phyloP scores from a whole-genome alignment of 2,113 vertebrate species.

The Eidolon helvum region DNA sequence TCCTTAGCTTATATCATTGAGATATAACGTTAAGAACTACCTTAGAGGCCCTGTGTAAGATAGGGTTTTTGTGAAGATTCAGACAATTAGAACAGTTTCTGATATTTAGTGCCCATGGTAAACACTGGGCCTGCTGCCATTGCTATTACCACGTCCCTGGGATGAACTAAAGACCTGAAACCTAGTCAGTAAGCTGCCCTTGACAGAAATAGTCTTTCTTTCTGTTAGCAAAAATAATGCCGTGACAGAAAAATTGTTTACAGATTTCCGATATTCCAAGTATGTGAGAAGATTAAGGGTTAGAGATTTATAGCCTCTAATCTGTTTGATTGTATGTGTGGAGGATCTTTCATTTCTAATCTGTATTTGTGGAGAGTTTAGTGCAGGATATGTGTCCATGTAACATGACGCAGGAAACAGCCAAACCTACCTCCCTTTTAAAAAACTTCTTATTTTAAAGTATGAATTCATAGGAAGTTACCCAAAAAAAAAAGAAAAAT shows the following conservation, averaged over 20 bases:
- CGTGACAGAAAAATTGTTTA: slow-evolving; percentile 14
- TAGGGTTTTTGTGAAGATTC: background rate
- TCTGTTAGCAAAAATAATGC: slow-evolving; percentile 21
- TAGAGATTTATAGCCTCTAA: background rate
- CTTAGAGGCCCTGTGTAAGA: background rate
- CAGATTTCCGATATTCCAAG: background rate
- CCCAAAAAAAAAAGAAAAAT: background rate
- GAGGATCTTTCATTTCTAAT: background rate
- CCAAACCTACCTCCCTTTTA: background rate
- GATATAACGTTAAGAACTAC: background rate
- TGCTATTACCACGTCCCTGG: background rate
- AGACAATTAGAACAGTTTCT: background rate
- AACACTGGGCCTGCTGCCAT: background rate
- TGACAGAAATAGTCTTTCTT: slow-evolving; percentile 19
- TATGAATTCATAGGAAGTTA: background rate
- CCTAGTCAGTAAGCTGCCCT: slow-evolving; percentile 10
- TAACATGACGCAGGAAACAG: background rate
- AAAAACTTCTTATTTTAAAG: background rate
- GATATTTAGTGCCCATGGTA: background rate
- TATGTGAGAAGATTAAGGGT: background rate
- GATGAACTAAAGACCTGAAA: background rate
- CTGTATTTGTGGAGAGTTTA: slow-evolving; percentile 13
- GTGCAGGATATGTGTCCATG: background rate
- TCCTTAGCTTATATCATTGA: background rate
- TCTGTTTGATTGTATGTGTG: background rate